Conservation (phyloP, 2,113 vertebrate genomes). For the Tricholaema leucomelas region DNA sequence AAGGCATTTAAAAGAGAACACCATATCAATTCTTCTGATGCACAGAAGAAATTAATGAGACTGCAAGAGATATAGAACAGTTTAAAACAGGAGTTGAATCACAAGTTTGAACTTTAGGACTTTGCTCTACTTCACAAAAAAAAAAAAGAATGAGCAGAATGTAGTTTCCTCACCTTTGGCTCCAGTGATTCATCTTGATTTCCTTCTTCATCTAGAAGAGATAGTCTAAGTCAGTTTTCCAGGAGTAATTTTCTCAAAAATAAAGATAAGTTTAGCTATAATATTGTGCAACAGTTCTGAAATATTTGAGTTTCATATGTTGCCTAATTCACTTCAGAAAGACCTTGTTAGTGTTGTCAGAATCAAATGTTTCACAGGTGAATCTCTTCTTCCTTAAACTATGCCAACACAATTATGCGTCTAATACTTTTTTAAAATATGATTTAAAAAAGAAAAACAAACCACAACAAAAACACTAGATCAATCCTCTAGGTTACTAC, state of each 20-base stretch:
- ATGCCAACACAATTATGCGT: not conserved
- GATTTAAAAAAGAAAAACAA: not conserved
- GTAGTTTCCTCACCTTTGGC: constrained; percentile 72
- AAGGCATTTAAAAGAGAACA: not conserved
- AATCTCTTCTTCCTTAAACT: not conserved
- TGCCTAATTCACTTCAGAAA: not conserved
- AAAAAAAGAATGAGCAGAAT: not conserved
- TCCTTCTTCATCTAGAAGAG: constrained; percentile 75
- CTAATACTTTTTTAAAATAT: not conserved
- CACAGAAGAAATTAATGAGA: not conserved
- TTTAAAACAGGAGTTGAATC: not conserved
- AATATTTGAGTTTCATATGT: not conserved
- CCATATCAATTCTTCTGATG: not conserved
- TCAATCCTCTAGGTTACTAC: not conserved
- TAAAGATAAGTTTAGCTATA: not conserved
- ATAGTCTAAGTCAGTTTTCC: constrained; percentile 17
- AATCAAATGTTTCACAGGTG: not conserved
- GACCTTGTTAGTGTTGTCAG: not conserved
- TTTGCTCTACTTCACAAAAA: not conserved
- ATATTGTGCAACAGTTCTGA: not conserved
- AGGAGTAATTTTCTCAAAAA: not conserved
- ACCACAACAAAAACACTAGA: not conserved
- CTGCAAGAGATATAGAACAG: not conserved
- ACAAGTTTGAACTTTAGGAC: not conserved
- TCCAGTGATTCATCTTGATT: constrained; percentile 78